Evolutionary conservation across 2,888 invertebrate genomes (phyloP).

Genomic region (Drosophila buzzatii): DNA sequence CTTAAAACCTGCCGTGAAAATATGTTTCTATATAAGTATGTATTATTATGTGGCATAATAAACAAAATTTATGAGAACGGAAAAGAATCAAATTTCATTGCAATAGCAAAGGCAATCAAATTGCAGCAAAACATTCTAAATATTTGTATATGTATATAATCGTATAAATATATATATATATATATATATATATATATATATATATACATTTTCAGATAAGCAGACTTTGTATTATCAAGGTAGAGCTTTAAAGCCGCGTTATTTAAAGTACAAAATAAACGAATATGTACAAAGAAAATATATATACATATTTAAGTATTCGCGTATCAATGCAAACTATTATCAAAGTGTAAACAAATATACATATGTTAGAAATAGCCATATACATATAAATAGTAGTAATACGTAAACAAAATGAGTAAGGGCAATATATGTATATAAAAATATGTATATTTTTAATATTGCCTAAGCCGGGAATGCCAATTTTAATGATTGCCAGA

Average conservation of each 20-base stretch:
- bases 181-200: not conserved
- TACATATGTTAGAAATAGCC: not conserved
- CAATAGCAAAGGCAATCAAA: not conserved
- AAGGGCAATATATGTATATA: too few relatives aligned
- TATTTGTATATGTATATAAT: not conserved
- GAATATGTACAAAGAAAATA: not conserved
- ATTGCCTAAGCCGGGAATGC: not conserved
- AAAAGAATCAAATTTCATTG: not conserved
- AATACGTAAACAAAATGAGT: not conserved
- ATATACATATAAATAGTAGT: not conserved
- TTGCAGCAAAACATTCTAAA: not conserved
- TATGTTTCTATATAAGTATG: not conserved
- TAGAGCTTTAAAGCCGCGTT: conserved; percentile 14
- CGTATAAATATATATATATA: not conserved
- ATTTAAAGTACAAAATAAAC: not conserved
- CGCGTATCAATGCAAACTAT: conserved; percentile 2
- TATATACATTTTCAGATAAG: too few relatives aligned
- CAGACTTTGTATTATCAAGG: conserved; percentile 26
- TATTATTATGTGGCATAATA: not conserved
- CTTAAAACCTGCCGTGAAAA: not conserved
- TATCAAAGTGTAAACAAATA: conserved; percentile 1
- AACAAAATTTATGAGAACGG: not conserved
- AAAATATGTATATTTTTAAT: too few relatives aligned
- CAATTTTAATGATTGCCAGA: not conserved
- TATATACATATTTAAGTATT: not conserved